These are phyloP conservation scores for Cyclophora albipunctata DNA, from an alignment of 2,888 invertebrate genomes.

Conservation along the genomic window DNA sequence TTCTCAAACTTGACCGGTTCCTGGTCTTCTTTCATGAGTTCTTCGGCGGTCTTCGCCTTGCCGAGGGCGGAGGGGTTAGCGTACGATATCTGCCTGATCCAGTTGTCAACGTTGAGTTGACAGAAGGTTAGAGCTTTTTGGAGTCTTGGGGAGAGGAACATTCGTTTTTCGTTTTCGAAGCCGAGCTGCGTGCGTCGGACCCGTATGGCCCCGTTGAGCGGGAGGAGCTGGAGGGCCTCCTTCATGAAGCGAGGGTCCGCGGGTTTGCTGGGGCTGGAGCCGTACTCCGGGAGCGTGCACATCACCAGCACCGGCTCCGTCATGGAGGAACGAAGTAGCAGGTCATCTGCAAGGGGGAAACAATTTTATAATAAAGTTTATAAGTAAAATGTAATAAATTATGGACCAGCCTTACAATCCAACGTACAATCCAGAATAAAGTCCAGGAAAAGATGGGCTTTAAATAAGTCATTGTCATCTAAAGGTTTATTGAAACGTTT, in stretches of 20 bases:
- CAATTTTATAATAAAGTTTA: not conserved
- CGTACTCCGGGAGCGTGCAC: slow-evolving; percentile 76
- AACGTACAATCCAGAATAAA: no score
- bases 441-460: no score
- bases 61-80: slow-evolving; percentile 54
- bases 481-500: no score
- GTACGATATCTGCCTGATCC: slow-evolving; percentile 78
- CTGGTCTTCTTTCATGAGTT: slow-evolving; percentile 71
- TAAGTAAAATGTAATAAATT: not conserved
- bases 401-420: no score
- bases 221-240: slow-evolving; percentile 67
- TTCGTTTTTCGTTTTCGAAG: slow-evolving; percentile 77
- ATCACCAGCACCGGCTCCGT: slow-evolving; percentile 80
- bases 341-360: slow-evolving; percentile 57
- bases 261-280: slow-evolving; percentile 67
- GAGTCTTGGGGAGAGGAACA: slow-evolving; percentile 78
- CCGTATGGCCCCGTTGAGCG: slow-evolving; percentile 54
- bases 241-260: slow-evolving; percentile 65
- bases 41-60: slow-evolving; percentile 69
- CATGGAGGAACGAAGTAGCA: slow-evolving; percentile 77
- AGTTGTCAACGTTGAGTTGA: slow-evolving; percentile 78
- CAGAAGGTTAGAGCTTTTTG: slow-evolving; percentile 80
- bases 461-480: no score
- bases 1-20: slow-evolving; percentile 70
- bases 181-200: slow-evolving; percentile 76